Evolutionary conservation across 1,140 invertebrate genomes (phyloP), one percentile per base, ranked within the genome.

Genomic region (Solenopsis fugax): DNA sequence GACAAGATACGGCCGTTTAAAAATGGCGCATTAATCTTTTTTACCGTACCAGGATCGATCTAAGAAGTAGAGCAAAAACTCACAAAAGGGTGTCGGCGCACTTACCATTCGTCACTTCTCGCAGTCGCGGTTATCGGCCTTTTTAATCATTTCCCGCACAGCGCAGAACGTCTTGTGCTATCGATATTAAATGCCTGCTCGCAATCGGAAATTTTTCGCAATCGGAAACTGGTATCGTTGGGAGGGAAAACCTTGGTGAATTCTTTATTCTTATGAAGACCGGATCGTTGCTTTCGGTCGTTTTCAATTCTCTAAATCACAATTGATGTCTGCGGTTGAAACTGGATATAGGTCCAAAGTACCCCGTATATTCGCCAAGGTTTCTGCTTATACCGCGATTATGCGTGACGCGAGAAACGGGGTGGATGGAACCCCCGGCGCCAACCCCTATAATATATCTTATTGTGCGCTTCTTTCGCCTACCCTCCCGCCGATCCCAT

Each of bases 401-500:
- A 84, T 84, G 80, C 80, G 80, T 72, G 24, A 6, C 54, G 41
- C 67, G 80, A 60, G 54, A 84, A 73, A 48, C 21, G 67, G 37
- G 48, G 18, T 80, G 67, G 52, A 34, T 73, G 24, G 24, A 73
- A 48, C 9, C 24, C 24, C 24, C 18, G 67, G 41, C 29, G 24
- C 69, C 54, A 84, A 75, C 69, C 80, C 67, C 54, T 75, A 62
- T 50, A 84, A 84, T 75, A 84, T 75, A 84, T 84, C 80, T 84
- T 84, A 84, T 84, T 84, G 80, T 21, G 24, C 24, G 21, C 37
- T 37, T 60, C 73, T 45, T 24, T 52, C 52, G 13, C 24, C 13
- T 10, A 41, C 54, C 5, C 18, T 29, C 9, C 56, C 4, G 21
- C 37, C 13, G 3, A 13, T 34, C 18, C 41, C 18, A 2, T 45